Evolutionary conservation across 2,113 vertebrate species (phyloP).

Genomic region (Pteronura brasiliensis): DNA sequence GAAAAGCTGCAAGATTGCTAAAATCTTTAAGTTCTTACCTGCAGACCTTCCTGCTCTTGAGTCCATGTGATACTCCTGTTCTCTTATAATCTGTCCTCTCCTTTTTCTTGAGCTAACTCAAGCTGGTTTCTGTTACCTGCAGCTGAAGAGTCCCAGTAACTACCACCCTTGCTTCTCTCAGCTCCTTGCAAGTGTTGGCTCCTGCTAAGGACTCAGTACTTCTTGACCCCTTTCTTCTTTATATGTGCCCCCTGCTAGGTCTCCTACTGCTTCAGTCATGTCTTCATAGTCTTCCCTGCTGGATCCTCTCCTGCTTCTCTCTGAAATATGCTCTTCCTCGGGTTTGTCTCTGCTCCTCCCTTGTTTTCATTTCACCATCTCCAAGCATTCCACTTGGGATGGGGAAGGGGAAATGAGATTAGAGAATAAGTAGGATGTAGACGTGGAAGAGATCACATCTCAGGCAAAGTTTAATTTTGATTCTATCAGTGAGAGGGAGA

Average conservation of each 20-base stretch:
- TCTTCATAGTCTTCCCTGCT: not conserved
- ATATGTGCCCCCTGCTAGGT: not conserved
- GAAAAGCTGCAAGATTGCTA: not conserved
- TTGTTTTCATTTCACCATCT: not conserved
- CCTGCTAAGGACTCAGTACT: not conserved
- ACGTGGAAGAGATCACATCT: not conserved
- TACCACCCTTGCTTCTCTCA: not conserved
- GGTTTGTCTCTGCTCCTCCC: not conserved
- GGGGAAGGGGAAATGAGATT: not conserved
- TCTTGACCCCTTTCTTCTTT: not conserved
- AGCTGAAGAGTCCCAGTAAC: not conserved
- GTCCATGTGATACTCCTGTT: not conserved
- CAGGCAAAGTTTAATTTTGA: slow-evolving; percentile 8
- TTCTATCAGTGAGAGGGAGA: not conserved
- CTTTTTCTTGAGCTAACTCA: not conserved
- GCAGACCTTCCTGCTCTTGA: not conserved
- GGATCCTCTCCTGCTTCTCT: not conserved
- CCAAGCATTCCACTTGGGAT: not conserved
- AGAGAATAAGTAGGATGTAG: not conserved
- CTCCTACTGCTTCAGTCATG: not conserved
- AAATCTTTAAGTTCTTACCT: not conserved
- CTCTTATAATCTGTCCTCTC: not conserved
- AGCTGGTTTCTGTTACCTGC: not conserved
- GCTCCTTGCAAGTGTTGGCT: not conserved
- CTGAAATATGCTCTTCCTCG: not conserved